phyloP scores from a whole-genome alignment of 2,113 vertebrate genomes.

The Labeo rohita region DNA sequence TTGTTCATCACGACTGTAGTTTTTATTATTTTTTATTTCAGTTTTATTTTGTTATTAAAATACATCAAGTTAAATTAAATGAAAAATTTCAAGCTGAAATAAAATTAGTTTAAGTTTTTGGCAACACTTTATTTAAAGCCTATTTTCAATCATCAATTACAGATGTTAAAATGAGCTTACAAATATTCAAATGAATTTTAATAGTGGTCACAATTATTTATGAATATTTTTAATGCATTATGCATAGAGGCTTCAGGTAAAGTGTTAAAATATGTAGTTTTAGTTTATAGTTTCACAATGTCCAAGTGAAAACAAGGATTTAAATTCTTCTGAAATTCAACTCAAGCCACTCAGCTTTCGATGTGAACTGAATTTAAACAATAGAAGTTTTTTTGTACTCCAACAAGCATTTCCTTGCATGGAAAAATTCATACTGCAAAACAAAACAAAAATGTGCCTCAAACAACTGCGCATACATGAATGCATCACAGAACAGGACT shows the following conservation, averaged over 20 bases:
- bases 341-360: background rate
- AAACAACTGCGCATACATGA: background rate
- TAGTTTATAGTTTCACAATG: background rate
- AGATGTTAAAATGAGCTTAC: no score
- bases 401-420: background rate
- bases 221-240: background rate
- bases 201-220: background rate
- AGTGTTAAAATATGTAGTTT: background rate
- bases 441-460: background rate
- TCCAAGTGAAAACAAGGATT: background rate
- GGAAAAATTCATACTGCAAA: background rate
- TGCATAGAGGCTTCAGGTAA: background rate
- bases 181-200: background rate
- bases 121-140: background rate
- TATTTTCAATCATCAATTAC: background rate
- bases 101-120: background rate
- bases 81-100: background rate
- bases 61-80: no score
- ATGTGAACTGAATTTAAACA: background rate
- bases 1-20: background rate
- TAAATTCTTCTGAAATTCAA: background rate
- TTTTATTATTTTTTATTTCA: background rate
- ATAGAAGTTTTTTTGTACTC: background rate
- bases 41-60: background rate
- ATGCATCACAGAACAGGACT: no score